Conservation (phyloP, 64 coral and sea anemone genomes). For the Pocillopora verrucosa region DNA sequence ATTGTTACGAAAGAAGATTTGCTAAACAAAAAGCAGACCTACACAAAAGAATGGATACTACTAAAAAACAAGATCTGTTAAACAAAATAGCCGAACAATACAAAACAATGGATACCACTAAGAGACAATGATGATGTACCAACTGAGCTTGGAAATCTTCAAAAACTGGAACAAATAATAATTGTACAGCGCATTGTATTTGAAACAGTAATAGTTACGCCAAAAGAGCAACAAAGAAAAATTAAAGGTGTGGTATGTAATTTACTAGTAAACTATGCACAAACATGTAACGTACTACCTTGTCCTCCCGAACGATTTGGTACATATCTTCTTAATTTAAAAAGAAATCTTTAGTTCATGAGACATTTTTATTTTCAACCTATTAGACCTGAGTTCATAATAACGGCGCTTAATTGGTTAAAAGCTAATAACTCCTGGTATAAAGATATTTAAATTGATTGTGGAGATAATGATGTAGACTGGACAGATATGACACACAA, state of each 20-base stretch:
- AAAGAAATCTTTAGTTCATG: too few species aligned
- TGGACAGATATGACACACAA: too few species aligned
- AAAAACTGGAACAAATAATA: background rate
- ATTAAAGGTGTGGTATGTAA: conserved; percentile 12
- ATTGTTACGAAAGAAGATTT: conserved; percentile 7
- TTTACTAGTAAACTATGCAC: background rate
- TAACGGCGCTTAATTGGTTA: too few species aligned
- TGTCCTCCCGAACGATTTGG: conserved; percentile 38
- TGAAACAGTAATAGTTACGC: conserved; percentile 17
- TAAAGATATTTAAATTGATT: too few species aligned
- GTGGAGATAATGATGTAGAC: too few species aligned
- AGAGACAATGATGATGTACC: background rate
- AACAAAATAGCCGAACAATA: background rate
- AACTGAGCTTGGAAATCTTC: background rate
- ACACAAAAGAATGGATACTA: background rate
- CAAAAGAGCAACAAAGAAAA: conserved; percentile 37
- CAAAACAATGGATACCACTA: background rate
- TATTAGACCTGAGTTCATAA: too few species aligned
- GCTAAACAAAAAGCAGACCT: too few species aligned
- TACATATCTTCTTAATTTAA: conserved; percentile 1
- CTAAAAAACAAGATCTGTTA: background rate
- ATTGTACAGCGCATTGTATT: conserved; percentile 11
- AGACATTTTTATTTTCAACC: too few species aligned
- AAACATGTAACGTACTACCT: conserved; percentile 28
- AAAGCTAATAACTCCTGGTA: too few species aligned